phyloP scores from a whole-genome alignment of 2,797 vertebrate species.

The Momotus momota region DNA sequence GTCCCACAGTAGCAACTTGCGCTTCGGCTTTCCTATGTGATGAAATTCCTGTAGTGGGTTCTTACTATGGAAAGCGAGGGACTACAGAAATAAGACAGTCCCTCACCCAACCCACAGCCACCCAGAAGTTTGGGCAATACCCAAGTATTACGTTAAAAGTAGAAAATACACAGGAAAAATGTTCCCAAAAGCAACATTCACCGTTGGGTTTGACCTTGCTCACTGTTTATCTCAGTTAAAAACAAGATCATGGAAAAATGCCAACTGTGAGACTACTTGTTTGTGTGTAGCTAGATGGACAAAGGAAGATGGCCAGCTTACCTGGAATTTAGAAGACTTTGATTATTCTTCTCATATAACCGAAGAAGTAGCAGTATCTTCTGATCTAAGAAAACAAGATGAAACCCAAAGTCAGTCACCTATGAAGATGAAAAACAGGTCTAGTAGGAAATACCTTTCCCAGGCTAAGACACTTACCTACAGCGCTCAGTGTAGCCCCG shows the following conservation, averaged over 20 bases:
- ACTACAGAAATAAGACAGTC: not conserved
- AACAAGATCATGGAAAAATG: not conserved
- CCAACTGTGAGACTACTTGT: not conserved
- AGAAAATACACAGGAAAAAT: not conserved
- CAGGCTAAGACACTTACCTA: conserved; percentile 80
- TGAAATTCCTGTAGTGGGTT: not conserved
- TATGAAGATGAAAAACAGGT: not conserved
- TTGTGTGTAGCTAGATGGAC: not conserved
- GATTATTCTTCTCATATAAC: conserved; percentile 88
- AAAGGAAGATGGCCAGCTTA: conserved; percentile 31
- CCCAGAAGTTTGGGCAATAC: not conserved
- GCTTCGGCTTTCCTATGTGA: not conserved
- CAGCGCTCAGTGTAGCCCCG: conserved; percentile 85
- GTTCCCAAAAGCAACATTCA: not conserved
- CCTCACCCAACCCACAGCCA: not conserved
- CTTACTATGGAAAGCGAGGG: not conserved
- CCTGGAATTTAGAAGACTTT: conserved; percentile 88
- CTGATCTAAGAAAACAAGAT: conserved; percentile 85
- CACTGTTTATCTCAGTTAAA: not conserved
- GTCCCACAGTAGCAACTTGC: not conserved
- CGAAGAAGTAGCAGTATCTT: conserved; percentile 89
- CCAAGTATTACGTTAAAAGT: fast-evolving
- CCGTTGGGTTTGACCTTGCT: not conserved
- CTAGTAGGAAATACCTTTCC: not conserved
- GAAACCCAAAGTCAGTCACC: not conserved